These are phyloP conservation scores for Aeoliscus strigatus DNA, from an alignment of 2,797 vertebrate species.

Conservation along the genomic window DNA sequence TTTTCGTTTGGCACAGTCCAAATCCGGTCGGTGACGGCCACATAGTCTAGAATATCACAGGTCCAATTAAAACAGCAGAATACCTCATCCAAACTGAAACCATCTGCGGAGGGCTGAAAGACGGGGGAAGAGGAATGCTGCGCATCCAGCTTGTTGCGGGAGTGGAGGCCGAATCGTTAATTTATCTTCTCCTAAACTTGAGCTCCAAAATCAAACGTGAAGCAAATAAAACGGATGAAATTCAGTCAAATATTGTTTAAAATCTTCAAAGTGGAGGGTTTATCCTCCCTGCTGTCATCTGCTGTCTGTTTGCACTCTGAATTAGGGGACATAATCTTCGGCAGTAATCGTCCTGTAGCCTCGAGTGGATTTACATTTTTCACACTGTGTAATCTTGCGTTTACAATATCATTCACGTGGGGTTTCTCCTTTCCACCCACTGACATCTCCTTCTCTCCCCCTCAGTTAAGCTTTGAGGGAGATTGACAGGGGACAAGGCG, in stretches of 20 bases:
- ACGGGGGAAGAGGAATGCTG: slow-evolving; percentile 24
- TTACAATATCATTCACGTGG: slow-evolving; percentile 77
- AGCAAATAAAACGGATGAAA: slow-evolving; percentile 45
- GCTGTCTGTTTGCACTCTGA: slow-evolving; percentile 55
- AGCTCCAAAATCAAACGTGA: slow-evolving; percentile 27
- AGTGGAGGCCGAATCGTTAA: too few relatives aligned
- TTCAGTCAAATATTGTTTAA: slow-evolving; percentile 38
- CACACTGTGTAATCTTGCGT: slow-evolving; percentile 72
- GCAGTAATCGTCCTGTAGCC: slow-evolving; percentile 64
- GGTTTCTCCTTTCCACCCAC: slow-evolving; percentile 63
- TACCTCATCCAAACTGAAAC: slow-evolving; percentile 56
- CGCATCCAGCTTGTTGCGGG: slow-evolving; percentile 35
- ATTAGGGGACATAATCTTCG: slow-evolving; percentile 70
- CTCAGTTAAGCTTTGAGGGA: slow-evolving; percentile 56
- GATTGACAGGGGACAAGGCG: slow-evolving; percentile 76
- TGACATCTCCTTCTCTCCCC: slow-evolving; percentile 64
- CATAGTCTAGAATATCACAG: slow-evolving; percentile 56
- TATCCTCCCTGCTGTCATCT: slow-evolving; percentile 52
- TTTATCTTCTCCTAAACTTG: too few relatives aligned
- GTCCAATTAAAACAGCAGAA: slow-evolving; percentile 34
- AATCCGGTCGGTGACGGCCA: slow-evolving; percentile 46
- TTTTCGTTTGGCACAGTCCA: slow-evolving; percentile 44
- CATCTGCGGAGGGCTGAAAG: slow-evolving; percentile 46
- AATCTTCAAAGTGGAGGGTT: slow-evolving; percentile 67
- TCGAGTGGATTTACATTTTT: slow-evolving; percentile 72